Base-by-base conservation (phyloP, 2,113 vertebrate genomes). In the Strigops habroptila region DNA sequence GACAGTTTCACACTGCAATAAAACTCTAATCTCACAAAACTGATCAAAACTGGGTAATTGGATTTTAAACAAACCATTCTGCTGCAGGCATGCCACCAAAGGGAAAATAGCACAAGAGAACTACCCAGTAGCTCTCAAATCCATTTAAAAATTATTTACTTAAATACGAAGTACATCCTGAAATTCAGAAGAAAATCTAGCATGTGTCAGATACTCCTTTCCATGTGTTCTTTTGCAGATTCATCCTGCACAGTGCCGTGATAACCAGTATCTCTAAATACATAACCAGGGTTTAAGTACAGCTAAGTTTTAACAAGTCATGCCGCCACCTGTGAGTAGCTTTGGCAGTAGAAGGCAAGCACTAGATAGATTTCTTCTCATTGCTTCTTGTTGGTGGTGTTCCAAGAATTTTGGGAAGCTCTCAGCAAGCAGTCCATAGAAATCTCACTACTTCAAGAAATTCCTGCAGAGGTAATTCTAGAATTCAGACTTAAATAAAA, bases 1-100 rank as follows among this genome's bases (percentile, higher is more conserved):
- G 33, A 87, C 82, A 59, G 74, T 91, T 94, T 97, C 88, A 88
- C 41, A 63, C 52, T 35, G 71, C 33, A 95, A 65, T 59, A 86
- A 93, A 74, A 94, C 82, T 95, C 52, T 96, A 57, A 75, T 95
- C 44, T 91, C 64, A 41, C 71, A 71, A 86, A 96, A 88, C 51
- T 90, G 55, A 94, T 91, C 69, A 93, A 89, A 94, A 95, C 31
- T 19, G 48, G 31, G 52, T 79, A 88, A 91, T 21, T 77, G 49
- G 59, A 91, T 93, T 96, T 94, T 82, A 94, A 95, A 79, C 83
- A 94, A 97, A 46, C 51, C 41, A 76, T 76, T 76, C 25, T 82
- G 48, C 67, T 76, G 10, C 76, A 60, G 49, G 44, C 62, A 82
- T 75, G 35, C 19, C 12, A 65, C 73, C 57, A 87, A 79, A 85